These are phyloP conservation scores for Staurois parvus DNA, from an alignment of 2,797 vertebrate genomes.

Conservation along the genomic window DNA sequence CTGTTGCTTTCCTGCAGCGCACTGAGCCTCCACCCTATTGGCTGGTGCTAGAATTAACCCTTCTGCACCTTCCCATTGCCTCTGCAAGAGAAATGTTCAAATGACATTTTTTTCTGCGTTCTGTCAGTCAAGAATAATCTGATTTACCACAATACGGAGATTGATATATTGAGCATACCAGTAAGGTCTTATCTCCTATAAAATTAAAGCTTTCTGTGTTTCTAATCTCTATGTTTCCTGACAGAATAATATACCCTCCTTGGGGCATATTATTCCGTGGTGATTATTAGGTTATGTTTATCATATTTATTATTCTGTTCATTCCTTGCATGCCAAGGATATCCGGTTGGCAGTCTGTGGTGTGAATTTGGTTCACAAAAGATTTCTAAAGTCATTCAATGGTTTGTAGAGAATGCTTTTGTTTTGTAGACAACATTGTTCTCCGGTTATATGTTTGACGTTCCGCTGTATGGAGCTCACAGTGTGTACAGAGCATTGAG, in stretches of 20 bases:
- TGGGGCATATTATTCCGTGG: constrained; percentile 13
- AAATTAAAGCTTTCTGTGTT: constrained; percentile 34
- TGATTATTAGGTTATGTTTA: constrained; percentile 32
- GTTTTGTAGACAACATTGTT: not conserved
- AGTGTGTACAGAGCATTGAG: too few species aligned
- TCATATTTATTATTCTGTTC: constrained; percentile 22
- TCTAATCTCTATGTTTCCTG: constrained; percentile 19
- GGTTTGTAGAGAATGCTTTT: not conserved
- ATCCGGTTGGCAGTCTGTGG: not conserved
- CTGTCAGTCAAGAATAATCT: constrained; percentile 1
- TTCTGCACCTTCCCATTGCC: not conserved
- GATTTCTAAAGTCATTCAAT: not conserved
- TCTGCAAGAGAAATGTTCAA: not conserved
- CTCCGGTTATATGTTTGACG: not conserved
- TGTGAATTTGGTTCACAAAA: constrained; percentile 13
- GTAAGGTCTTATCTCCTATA: constrained; percentile 6
- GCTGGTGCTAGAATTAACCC: constrained; percentile 36
- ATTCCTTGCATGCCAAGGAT: not conserved
- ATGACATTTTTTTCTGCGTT: constrained; percentile 2
- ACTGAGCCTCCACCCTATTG: constrained; percentile 49
- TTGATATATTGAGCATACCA: not conserved
- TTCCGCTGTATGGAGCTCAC: too few species aligned
- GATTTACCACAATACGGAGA: constrained; percentile 14
- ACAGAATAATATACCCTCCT: constrained; percentile 19
- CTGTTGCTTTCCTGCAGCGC: constrained; percentile 69